Percentiles rank a stretch among this genome's conserved stretches.
Evolutionary conservation across 2,888 invertebrate genomes (phyloP).

Genomic region (Laothoe populi): DNA sequence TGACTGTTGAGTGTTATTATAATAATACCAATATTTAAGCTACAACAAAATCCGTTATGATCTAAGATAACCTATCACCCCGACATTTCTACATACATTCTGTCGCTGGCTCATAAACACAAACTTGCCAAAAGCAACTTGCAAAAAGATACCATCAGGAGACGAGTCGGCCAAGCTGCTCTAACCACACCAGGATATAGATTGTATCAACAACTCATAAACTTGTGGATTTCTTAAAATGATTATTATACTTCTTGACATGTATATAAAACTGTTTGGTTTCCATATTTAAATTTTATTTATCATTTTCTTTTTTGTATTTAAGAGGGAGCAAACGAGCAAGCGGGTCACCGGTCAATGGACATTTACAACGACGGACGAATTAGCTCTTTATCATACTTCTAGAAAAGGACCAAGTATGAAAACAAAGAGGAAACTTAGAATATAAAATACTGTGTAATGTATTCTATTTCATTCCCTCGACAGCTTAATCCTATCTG

Average conservation of each 20-base stretch:
- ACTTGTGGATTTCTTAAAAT: conserved; percentile 22
- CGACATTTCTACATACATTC: background rate
- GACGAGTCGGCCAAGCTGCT: background rate
- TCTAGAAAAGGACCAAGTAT: too few species aligned
- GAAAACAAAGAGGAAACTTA: too few species aligned
- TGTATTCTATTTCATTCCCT: too few species aligned
- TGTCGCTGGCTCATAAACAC: background rate
- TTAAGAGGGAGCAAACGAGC: too few species aligned
- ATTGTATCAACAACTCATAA: conserved; percentile 40
- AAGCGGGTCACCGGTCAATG: background rate
- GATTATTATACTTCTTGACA: conserved; percentile 7
- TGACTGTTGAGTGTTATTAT: too few species aligned
- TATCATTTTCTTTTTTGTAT: too few species aligned
- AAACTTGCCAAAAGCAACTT: conserved; percentile 21
- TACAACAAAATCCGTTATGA: background rate
- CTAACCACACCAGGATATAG: conserved; percentile 39
- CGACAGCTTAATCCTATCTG: too few species aligned
- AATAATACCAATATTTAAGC: background rate
- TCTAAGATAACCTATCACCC: background rate
- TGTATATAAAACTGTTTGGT: background rate
- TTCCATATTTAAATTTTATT: background rate
- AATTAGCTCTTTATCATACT: too few species aligned
- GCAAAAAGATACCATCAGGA: conserved; percentile 21
- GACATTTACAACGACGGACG: too few species aligned
- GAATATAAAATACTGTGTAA: too few species aligned